These are phyloP conservation scores for Stenotaenia linearis DNA, from an alignment of 2,888 invertebrate species.

Conservation along the genomic window DNA sequence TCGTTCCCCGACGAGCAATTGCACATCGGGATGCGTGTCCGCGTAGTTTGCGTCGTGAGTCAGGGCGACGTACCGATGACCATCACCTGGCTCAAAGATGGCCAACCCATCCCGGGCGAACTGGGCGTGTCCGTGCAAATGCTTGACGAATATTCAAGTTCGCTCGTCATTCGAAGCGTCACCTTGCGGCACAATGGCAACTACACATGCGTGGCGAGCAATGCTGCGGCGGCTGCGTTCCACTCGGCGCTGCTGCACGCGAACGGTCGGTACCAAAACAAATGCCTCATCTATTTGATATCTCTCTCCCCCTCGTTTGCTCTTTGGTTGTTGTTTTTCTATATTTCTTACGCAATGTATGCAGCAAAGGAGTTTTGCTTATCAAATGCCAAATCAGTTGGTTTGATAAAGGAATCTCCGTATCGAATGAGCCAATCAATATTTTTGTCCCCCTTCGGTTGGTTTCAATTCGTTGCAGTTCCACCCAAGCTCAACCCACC, in stretches of 20 bases:
- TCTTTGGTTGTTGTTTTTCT: neutral
- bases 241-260: slow-evolving; percentile 31
- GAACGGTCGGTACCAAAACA: slow-evolving; percentile 31
- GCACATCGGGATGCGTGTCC: slow-evolving; percentile 41
- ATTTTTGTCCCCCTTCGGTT: neutral
- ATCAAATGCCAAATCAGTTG: neutral
- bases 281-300: neutral
- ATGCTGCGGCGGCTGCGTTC: slow-evolving; percentile 31
- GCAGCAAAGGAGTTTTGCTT: neutral
- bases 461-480: slow-evolving; percentile 35
- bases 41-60: slow-evolving; percentile 34
- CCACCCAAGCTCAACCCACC: slow-evolving; percentile 32
- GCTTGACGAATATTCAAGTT: slow-evolving; percentile 44
- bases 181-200: slow-evolving; percentile 45
- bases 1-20: slow-evolving; percentile 40
- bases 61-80: slow-evolving; percentile 44
- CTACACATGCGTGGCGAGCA: slow-evolving; percentile 44
- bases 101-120: slow-evolving; percentile 41
- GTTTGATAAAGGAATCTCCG: neutral
- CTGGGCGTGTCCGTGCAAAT: slow-evolving; percentile 39
- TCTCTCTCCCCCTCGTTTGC: no score
- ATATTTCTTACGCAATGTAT: neutral
- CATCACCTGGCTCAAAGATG: slow-evolving; percentile 46
- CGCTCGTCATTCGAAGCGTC: slow-evolving; percentile 44
- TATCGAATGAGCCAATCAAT: slow-evolving; percentile 14